Base-by-base conservation (phyloP, 2,888 invertebrate species). In the Gasteruption jaculator region DNA sequence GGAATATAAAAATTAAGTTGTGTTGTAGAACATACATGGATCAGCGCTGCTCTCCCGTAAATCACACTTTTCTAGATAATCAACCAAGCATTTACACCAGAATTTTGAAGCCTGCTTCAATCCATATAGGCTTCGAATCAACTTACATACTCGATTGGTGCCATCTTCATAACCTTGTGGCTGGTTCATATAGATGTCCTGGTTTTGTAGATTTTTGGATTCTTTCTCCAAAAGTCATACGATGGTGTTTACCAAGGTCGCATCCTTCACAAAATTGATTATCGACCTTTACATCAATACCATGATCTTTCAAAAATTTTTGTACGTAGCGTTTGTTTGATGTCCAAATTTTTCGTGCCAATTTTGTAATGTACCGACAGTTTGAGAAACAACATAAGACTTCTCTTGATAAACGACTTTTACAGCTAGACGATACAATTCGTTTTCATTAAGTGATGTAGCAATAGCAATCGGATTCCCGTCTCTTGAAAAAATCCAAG, bases 141-240 rank as follows among this genome's bases (percentile, higher is more conserved):
- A n/a, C n/a, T n/a, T n/a, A n/a, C n/a, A n/a, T n/a, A n/a, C n/a
- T n/a, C n/a, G n/a, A n/a, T n/a, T n/a, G n/a, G n/a, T n/a, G n/a
- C n/a, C n/a, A n/a, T n/a, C n/a, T n/a, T n/a, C n/a, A n/a, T n/a
- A n/a, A n/a, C n/a, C n/a, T n/a, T n/a, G n/a, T n/a, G n/a, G n/a
- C n/a, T n/a, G n/a, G n/a, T n/a, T n/a, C n/a, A n/a, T n/a, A n/a
- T n/a, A n/a, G n/a, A n/a, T n/a, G n/a, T n/a, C n/a, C n/a, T n/a
- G 20, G 12, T 24, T 37, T 32, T 4, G 26, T 32, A 16, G 44
- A 31, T n/a, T 36, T 26, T 2, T 38, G 29, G 3, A 11, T 36
- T 31, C 26, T 41, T 5, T 38, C n/a, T 24, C 33, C 10, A 25
- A 45, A 45, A 24, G 18, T 16, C 14, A 16, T 14, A 8, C 19